Base-by-base conservation (phyloP, 2,888 invertebrate species). In the Cheilosia soror region DNA sequence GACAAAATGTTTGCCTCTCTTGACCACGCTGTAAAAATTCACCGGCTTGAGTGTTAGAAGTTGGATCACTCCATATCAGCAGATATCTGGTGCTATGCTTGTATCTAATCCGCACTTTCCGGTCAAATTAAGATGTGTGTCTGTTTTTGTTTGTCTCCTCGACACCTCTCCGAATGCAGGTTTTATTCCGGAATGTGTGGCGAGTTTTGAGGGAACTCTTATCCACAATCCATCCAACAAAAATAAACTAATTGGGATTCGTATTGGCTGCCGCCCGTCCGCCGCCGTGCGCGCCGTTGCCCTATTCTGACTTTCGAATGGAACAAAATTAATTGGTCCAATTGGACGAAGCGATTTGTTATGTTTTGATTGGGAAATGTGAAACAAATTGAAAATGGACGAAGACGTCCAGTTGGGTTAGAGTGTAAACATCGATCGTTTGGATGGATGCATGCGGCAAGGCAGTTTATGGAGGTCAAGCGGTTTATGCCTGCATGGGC, bases 331-430 rank as follows among this genome's bases (percentile, higher is more conserved):
- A 71, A 82, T 82, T 82, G 82, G 77, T 82, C 71, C 71, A 77
- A 72, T 71, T 82, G 77, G 81, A 71, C 15, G 58, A 33, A 65
- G 40, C 81, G 77, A 81, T 81, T 81, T 81, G 81, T 81, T 81
- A 69, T 81, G 77, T 77, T 82, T 77, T 82, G 77, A 82, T 82
- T 82, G 77, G 82, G 40, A 66, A 82, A 77, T 71, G 69, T 55
- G 65, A 82, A 77, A 82, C 77, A 77, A 82, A 77, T 82, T 69
- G 57, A 65, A 81, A 69, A 63, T 57, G 40, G 40, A 42, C 44
- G 27, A 44, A 9, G 29, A 63, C 13, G 31, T 55, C 47, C 33
- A 40, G 25, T 53, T 44, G 13, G 33, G 40, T 51, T 51, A 31
- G 13, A 37, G 29, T 27, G 40, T 53, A 68, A 49, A 33, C 49